phyloP scores from a whole-genome alignment of 2,888 invertebrate species.

The Ochropleura plecta region DNA sequence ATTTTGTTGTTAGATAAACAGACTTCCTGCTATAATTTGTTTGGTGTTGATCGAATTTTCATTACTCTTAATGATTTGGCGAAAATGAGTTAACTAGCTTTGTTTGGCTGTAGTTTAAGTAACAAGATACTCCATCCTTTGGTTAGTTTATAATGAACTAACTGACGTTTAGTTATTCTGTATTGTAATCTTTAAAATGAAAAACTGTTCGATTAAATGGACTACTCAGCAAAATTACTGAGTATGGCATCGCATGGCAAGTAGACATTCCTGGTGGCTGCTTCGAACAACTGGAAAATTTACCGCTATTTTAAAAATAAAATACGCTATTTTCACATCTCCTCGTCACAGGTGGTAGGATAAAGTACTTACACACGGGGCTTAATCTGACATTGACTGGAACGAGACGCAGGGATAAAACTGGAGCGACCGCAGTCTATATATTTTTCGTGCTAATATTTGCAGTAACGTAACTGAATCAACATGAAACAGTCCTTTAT shows the following conservation, averaged over 20 bases:
- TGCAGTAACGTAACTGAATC: conserved; percentile 49
- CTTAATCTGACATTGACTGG: conserved; percentile 78
- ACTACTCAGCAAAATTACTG: conserved; percentile 29
- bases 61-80: conserved; percentile 10
- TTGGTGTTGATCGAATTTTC: neutral
- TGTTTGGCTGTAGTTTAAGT: neutral
- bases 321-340: conserved; percentile 66
- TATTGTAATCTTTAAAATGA: neutral
- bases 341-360: conserved; percentile 76
- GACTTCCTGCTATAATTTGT: neutral
- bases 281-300: conserved; percentile 48
- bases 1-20: conserved; percentile 27
- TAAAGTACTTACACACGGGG: conserved; percentile 75
- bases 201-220: neutral
- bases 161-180: neutral
- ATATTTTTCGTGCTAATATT: conserved; percentile 57
- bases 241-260: conserved; percentile 29
- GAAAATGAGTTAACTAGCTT: conserved; percentile 9
- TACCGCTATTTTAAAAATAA: conserved; percentile 66
- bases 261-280: conserved; percentile 27
- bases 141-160: neutral
- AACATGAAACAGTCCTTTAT: conserved; percentile 55
- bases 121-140: neutral
- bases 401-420: conserved; percentile 70
- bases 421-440: conserved; percentile 33